Evolutionary conservation across 2,113 vertebrate genomes (phyloP).

Genomic region (Saimiri boliviensis): DNA sequence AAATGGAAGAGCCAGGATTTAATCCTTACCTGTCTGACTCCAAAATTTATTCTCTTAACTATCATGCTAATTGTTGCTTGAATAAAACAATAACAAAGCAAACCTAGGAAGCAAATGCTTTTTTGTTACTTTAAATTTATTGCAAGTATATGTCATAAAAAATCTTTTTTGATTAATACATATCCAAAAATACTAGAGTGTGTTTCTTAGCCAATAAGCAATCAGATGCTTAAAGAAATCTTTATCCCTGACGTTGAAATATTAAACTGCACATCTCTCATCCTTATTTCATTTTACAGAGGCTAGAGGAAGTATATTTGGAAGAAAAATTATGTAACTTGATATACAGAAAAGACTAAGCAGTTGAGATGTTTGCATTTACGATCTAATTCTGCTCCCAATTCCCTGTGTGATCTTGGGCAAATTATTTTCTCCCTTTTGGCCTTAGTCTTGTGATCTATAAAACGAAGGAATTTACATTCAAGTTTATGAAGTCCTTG

Average conservation of each 20-base stretch:
- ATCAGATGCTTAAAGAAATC: neutral
- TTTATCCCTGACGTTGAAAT: neutral
- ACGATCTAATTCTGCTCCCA: neutral
- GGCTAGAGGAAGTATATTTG: neutral
- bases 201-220: slow-evolving; percentile 46
- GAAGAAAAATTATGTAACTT: neutral
- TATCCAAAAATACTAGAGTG: neutral
- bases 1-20: neutral
- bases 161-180: neutral
- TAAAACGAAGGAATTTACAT: neutral
- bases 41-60: slow-evolving; percentile 44
- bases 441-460: neutral
- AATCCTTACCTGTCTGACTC: slow-evolving; percentile 43
- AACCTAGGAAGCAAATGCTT: slow-evolving; percentile 1
- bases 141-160: slow-evolving; percentile 5
- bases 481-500: neutral
- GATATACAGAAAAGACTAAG: neutral
- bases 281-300: neutral
- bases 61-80: slow-evolving; percentile 63
- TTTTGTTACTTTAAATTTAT: slow-evolving; percentile 53
- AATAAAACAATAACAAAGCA: slow-evolving; percentile 61
- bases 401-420: neutral
- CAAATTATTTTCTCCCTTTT: neutral
- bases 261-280: neutral
- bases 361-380: neutral